Evolutionary conservation across 2,113 vertebrate genomes (phyloP).

Genomic region (Thamnophis sirtalis): DNA sequence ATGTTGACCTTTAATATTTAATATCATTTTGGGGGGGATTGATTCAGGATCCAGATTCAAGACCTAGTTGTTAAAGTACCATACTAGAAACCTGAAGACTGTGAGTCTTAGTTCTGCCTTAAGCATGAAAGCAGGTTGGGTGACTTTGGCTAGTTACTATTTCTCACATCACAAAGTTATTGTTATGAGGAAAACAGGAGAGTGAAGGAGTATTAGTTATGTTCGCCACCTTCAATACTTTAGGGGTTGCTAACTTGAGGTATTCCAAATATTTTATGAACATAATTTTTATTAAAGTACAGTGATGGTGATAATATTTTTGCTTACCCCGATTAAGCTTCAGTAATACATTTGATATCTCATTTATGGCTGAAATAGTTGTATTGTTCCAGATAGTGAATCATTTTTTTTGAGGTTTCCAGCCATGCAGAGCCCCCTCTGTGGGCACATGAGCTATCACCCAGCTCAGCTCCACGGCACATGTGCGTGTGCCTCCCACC

Average conservation of each 20-base stretch:
- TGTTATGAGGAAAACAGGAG: background rate
- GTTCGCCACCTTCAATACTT: background rate
- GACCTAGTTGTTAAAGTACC: background rate
- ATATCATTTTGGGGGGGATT: background rate
- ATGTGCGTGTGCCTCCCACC: too few relatives aligned
- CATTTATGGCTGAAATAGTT: constrained; percentile 22
- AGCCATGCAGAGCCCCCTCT: too few relatives aligned
- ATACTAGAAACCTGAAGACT: background rate
- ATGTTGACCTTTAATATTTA: background rate
- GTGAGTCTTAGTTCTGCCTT: background rate
- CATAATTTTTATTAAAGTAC: background rate
- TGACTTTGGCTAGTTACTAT: background rate
- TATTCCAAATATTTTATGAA: background rate
- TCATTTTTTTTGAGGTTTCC: background rate
- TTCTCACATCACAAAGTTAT: background rate
- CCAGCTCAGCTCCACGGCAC: too few relatives aligned
- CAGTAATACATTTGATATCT: constrained; percentile 12
- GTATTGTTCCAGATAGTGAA: constrained; percentile 13
- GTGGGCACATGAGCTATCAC: too few relatives aligned
- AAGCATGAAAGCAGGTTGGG: background rate
- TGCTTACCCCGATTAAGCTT: background rate
- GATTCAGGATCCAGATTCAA: background rate
- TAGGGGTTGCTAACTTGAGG: background rate
- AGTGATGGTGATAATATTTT: too few relatives aligned
- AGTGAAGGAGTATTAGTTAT: background rate